These are phyloP conservation scores for Drosophila borealis DNA, from an alignment of 2,888 invertebrate species.

Conservation along the genomic window DNA sequence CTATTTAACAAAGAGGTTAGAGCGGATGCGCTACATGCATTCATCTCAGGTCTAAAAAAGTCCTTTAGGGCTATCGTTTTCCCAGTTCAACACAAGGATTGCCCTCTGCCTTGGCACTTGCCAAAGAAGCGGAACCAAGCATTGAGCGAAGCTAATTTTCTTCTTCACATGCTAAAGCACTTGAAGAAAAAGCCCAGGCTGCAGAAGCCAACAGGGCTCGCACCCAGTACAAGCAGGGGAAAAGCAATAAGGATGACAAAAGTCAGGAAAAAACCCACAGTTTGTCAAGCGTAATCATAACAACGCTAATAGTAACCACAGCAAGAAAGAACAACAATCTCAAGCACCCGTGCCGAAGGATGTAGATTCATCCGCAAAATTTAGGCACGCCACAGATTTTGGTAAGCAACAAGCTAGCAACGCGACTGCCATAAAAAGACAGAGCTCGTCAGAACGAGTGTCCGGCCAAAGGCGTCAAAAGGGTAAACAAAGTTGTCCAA, in stretches of 20 bases:
- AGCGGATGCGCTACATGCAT: too few relatives aligned
- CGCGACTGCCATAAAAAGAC: not conserved
- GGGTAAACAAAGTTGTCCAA: not conserved
- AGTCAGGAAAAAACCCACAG: too few relatives aligned
- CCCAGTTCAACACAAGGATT: too few relatives aligned
- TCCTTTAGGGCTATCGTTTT: too few relatives aligned
- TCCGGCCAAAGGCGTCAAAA: not conserved
- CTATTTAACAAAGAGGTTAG: too few relatives aligned
- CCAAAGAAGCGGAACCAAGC: too few relatives aligned
- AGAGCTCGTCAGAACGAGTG: not conserved
- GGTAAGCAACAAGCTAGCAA: not conserved
- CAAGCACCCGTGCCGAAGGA: not conserved
- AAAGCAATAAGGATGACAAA: not conserved
- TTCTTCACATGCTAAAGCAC: not conserved
- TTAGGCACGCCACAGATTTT: not conserved
- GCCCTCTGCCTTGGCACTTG: too few relatives aligned
- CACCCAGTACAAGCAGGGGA: slow-evolving; percentile 1
- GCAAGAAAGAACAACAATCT: not conserved
- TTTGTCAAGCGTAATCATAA: slow-evolving; percentile 1
- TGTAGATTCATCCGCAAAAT: not conserved
- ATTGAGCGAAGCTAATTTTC: too few relatives aligned
- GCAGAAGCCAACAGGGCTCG: not conserved
- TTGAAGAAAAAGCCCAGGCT: slow-evolving; percentile 1
- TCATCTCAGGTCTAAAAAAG: too few relatives aligned
- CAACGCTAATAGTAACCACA: not conserved